Evolutionary conservation across 2,113 vertebrate species (phyloP).

Genomic region (Monopterus albus): DNA sequence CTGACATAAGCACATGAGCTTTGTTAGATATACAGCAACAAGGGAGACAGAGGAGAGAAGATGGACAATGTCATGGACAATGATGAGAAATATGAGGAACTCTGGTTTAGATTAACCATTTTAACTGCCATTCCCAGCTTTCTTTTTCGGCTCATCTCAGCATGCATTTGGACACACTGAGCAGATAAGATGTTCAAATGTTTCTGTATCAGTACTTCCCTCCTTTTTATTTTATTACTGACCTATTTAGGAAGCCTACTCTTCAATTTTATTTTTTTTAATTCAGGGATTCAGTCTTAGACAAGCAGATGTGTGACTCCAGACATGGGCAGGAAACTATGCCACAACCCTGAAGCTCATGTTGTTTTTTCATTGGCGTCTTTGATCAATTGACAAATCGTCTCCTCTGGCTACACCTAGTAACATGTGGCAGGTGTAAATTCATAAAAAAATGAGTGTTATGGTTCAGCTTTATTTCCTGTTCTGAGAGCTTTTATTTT

Average conservation of each 20-base stretch:
- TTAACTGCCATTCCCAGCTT: neutral
- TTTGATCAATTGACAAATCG: neutral
- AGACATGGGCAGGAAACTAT: neutral
- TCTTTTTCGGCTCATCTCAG: neutral
- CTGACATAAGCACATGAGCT: too few relatives aligned
- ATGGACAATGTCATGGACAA: neutral
- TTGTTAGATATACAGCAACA: too few relatives aligned
- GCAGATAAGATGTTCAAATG: neutral
- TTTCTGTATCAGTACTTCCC: neutral
- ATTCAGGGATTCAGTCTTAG: neutral
- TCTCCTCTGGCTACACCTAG: neutral
- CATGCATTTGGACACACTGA: neutral
- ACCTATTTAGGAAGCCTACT: neutral
- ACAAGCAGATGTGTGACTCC: neutral
- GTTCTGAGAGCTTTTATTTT: too few relatives aligned
- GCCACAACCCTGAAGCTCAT: neutral
- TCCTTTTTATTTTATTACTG: neutral
- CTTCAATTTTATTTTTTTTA: too few relatives aligned
- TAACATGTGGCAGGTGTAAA: neutral
- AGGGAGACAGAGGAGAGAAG: too few relatives aligned
- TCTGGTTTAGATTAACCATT: neutral
- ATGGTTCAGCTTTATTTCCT: too few relatives aligned
- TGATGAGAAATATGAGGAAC: neutral
- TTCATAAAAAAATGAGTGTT: too few relatives aligned
- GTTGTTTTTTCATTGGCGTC: neutral